Percentiles rank a stretch among this genome's conserved stretches.
Conservation (phyloP, 30 jellyfish, hydroid and myxozoan species). For the Mastigias papua region DNA sequence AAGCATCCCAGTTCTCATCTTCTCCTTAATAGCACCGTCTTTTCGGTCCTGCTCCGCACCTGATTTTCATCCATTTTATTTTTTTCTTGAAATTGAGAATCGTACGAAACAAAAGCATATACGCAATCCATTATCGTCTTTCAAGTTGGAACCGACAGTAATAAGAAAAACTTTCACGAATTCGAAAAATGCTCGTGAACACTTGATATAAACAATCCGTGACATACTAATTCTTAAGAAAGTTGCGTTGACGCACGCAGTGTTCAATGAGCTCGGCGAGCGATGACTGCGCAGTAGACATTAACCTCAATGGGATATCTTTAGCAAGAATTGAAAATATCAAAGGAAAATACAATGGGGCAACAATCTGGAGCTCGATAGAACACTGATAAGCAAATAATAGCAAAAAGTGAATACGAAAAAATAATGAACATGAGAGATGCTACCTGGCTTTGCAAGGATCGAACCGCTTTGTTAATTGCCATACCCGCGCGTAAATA, state of each 20-base stretch:
- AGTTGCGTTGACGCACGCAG: slow-evolving; percentile 5
- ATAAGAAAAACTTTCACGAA: not conserved
- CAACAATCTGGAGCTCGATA: slow-evolving; percentile 27
- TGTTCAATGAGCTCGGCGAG: not conserved
- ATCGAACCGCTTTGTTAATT: slow-evolving; percentile 37
- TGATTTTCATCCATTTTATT: too few relatives aligned
- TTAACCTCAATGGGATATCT: not conserved
- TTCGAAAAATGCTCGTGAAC: slow-evolving; percentile 3
- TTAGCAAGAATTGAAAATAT: not conserved
- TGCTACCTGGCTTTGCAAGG: slow-evolving; percentile 50
- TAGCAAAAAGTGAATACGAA: slow-evolving; percentile 31
- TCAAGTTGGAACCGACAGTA: not conserved
- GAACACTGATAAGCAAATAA: slow-evolving; percentile 25
- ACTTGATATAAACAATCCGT: not conserved
- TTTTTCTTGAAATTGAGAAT: not conserved
- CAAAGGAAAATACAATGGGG: not conserved
- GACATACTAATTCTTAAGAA: not conserved
- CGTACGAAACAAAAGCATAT: not conserved
- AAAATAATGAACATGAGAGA: slow-evolving; percentile 8
- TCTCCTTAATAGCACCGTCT: too few relatives aligned
- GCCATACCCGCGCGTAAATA: slow-evolving; percentile 32
- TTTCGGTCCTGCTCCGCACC: too few relatives aligned
- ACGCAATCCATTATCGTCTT: not conserved
- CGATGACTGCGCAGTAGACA: slow-evolving; percentile 32
- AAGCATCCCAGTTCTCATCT: too few relatives aligned